Percentiles rank a stretch among this genome's conserved stretches.
These are phyloP conservation scores for Ophthalmolycus amberensis DNA, from an alignment of 2,113 vertebrate species.

Conservation along the genomic window DNA sequence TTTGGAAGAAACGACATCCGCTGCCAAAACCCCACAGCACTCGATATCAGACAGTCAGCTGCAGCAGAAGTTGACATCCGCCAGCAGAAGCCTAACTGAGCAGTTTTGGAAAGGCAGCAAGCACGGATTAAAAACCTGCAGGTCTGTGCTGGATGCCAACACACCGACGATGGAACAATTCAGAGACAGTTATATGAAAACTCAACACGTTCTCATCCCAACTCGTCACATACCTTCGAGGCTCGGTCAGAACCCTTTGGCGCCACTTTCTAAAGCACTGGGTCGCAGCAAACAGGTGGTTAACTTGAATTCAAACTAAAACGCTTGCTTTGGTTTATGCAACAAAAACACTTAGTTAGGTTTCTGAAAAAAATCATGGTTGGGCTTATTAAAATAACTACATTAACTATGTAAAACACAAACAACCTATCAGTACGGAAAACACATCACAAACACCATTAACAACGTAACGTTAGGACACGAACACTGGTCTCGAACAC, in stretches of 20 bases:
- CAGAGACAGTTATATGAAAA: neutral
- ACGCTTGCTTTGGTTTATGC: too few species aligned
- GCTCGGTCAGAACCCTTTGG: neutral
- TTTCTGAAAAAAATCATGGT: too few species aligned
- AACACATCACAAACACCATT: too few species aligned
- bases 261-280: too few species aligned
- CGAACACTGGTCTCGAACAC: neutral
- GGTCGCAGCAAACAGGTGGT: neutral
- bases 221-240: neutral
- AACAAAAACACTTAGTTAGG: too few species aligned
- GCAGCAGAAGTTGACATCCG: neutral
- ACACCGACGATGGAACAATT: neutral
- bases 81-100: neutral
- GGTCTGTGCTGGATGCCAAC: neutral
- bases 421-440: too few species aligned
- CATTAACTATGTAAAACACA: too few species aligned
- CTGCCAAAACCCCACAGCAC: neutral
- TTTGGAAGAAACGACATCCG: neutral
- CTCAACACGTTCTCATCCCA: neutral
- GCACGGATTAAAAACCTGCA: neutral
- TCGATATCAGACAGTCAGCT: neutral
- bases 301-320: neutral
- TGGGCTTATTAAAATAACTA: too few species aligned
- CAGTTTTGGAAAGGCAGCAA: neutral
- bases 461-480: too few species aligned